phyloP scores from a whole-genome alignment of 2,113 vertebrate species.

The Catharus bicknelli region DNA sequence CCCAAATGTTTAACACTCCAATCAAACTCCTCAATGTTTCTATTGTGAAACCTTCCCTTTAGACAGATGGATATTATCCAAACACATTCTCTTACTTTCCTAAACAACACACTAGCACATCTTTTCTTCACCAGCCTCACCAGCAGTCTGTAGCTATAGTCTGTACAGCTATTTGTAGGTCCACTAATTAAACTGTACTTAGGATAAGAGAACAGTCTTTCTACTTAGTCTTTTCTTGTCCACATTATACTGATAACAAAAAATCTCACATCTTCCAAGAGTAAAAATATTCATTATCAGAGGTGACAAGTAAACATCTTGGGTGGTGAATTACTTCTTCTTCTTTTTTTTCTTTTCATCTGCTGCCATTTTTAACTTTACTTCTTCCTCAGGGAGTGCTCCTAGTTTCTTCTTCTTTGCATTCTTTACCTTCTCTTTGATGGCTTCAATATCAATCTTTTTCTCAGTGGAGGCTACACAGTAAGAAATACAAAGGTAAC shows the following conservation, averaged over 20 bases:
- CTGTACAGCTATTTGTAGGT: neutral
- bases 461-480: slow-evolving; percentile 79
- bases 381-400: slow-evolving; percentile 82
- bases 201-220: neutral
- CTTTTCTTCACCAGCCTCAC: neutral
- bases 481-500: neutral
- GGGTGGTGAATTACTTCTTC: slow-evolving; percentile 57
- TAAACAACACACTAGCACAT: neutral
- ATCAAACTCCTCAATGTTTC: neutral
- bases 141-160: neutral
- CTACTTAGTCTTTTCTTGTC: neutral
- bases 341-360: slow-evolving; percentile 82
- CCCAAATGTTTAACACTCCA: neutral
- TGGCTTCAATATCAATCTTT: slow-evolving; percentile 88
- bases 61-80: neutral
- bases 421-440: slow-evolving; percentile 93
- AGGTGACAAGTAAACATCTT: neutral
- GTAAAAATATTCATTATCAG: neutral
- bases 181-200: neutral
- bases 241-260: neutral
- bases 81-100: neutral
- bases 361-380: slow-evolving; percentile 69
- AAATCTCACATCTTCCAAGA: neutral
- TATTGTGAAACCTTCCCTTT: neutral
- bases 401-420: slow-evolving; percentile 94